phyloP scores from a whole-genome alignment of 2,888 invertebrate species.

The Hoplodrina ambigua region DNA sequence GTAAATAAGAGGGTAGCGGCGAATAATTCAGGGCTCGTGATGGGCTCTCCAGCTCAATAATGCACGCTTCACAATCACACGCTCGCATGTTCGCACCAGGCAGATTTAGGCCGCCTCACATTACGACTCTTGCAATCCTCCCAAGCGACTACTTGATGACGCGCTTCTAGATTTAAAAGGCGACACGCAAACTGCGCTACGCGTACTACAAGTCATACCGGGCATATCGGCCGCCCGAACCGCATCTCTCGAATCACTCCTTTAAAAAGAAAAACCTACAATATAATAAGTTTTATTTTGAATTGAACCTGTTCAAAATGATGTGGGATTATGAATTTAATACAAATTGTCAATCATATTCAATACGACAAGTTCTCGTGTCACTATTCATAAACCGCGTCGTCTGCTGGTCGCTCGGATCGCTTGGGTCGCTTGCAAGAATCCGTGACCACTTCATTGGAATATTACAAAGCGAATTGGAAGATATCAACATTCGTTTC shows the following conservation, averaged over 20 bases:
- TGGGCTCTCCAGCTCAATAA: conserved; percentile 56
- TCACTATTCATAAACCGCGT: too few species aligned
- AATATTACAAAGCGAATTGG: conserved; percentile 42
- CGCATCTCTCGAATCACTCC: background rate
- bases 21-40: conserved; percentile 61
- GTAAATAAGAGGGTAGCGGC: conserved; percentile 52
- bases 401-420: too few species aligned
- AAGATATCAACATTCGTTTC: conserved; percentile 24
- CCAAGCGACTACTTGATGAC: background rate
- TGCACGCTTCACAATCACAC: conserved; percentile 54
- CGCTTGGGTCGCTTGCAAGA: background rate
- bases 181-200: background rate
- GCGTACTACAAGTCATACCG: background rate
- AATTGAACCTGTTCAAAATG: too few species aligned
- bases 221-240: background rate
- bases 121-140: background rate
- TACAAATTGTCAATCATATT: too few species aligned
- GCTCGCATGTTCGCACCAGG: conserved; percentile 19
- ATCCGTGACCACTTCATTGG: conserved; percentile 32
- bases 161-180: background rate
- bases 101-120: background rate
- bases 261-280: background rate
- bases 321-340: too few species aligned
- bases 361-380: too few species aligned
- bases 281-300: too few species aligned